Evolutionary conservation across 2,888 invertebrate species (phyloP).

Genomic region (Microplitis manilae): DNA sequence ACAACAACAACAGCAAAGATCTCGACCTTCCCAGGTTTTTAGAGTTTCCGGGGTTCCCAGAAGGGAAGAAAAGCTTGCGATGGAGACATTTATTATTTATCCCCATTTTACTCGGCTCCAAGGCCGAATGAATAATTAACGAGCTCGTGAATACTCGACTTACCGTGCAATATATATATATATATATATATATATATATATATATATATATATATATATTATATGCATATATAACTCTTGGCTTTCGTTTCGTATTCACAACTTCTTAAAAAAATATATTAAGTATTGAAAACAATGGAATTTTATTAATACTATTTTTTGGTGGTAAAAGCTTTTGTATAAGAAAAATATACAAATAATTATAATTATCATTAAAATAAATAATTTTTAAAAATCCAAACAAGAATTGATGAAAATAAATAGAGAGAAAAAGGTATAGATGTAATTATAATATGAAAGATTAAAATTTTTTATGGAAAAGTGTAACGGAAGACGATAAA

Average conservation of each 20-base stretch:
- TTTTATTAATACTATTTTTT: constrained; percentile 4
- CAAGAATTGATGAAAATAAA: too few species aligned
- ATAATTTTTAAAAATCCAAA: neutral
- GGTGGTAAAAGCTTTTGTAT: neutral
- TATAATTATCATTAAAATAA: neutral
- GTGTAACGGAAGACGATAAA: constrained; percentile 29
- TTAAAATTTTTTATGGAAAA: neutral
- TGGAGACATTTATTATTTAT: constrained; percentile 43
- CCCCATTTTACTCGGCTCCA: constrained; percentile 38
- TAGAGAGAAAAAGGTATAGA: neutral
- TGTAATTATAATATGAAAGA: constrained; percentile 2
- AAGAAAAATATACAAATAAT: constrained; percentile 6
- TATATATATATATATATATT: neutral
- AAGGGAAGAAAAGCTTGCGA: constrained; percentile 37
- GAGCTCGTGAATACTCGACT: constrained; percentile 33
- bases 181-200: constrained; percentile 3
- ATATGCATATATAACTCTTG: constrained; percentile 19
- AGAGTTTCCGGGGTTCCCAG: constrained; percentile 21
- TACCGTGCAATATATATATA: neutral
- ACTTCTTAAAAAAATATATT: neutral
- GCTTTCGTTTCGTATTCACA: constrained; percentile 14
- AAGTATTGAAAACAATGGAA: constrained; percentile 7
- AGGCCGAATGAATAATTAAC: constrained; percentile 44
- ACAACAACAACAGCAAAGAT: constrained; percentile 25
- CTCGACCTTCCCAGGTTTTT: constrained; percentile 15